Percentiles rank a stretch among this genome's conserved stretches.
These are phyloP conservation scores for Botia kubotai DNA, from an alignment of 2,797 vertebrate genomes.

Conservation along the genomic window DNA sequence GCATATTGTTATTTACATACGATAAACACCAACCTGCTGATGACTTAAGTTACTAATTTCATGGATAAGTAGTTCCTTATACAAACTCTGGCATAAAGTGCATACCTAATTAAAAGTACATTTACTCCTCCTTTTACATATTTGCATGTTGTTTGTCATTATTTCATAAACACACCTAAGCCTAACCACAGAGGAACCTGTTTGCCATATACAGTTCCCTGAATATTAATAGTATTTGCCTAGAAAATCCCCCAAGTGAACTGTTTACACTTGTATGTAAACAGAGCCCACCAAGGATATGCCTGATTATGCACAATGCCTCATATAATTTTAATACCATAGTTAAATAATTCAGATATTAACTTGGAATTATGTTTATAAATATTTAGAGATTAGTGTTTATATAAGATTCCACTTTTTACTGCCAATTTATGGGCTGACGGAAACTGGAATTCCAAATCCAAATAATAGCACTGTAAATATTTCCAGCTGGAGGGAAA, in stretches of 20 bases:
- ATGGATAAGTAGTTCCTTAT: neutral
- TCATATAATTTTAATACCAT: conserved; percentile 64
- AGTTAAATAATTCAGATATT: conserved; percentile 44
- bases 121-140: neutral
- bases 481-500: neutral
- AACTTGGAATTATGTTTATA: conserved; percentile 29
- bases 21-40: neutral
- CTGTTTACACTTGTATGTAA: conserved; percentile 63
- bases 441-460: conserved; percentile 12
- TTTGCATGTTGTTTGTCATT: neutral
- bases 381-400: conserved; percentile 17
- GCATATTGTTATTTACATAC: neutral
- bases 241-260: conserved; percentile 42
- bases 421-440: neutral
- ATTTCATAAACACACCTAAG: conserved; percentile 22
- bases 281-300: conserved; percentile 49
- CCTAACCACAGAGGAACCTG: conserved; percentile 19
- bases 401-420: conserved; percentile 2
- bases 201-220: conserved; percentile 34
- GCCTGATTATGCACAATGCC: conserved; percentile 53
- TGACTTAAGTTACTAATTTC: neutral
- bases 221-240: conserved; percentile 37
- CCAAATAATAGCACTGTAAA: conserved; percentile 5
- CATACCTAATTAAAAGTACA: neutral
- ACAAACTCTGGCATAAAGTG: neutral